Percentiles rank a stretch among this genome's conserved stretches.
Evolutionary conservation across 1,140 invertebrate genomes (phyloP).

Genomic region (Saccostrea glomerata): DNA sequence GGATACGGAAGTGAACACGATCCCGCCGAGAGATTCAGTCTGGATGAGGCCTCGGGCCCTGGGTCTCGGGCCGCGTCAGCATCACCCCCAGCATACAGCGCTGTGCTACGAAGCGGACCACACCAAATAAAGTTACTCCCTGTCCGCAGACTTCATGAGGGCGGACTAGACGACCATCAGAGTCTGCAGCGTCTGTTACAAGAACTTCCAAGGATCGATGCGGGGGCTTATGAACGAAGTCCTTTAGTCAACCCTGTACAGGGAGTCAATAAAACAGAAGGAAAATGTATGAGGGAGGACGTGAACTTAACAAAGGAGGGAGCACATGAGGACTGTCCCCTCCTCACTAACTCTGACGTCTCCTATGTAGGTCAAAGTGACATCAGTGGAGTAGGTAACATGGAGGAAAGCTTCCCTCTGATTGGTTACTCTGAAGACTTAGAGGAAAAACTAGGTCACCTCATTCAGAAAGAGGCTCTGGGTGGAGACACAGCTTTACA

Average conservation of each 20-base stretch:
- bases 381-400: constrained; percentile 31
- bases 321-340: background rate
- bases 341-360: background rate
- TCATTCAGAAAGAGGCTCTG: constrained; percentile 22
- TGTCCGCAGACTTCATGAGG: constrained; percentile 63
- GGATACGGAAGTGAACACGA: constrained; percentile 77
- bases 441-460: constrained; percentile 14
- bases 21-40: constrained; percentile 70
- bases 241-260: constrained; percentile 52
- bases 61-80: constrained; percentile 69
- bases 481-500: background rate
- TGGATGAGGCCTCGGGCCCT: constrained; percentile 67
- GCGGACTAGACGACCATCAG: constrained; percentile 60
- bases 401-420: constrained; percentile 52
- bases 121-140: constrained; percentile 75
- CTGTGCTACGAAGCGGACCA: constrained; percentile 74
- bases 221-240: constrained; percentile 69
- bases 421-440: constrained; percentile 49
- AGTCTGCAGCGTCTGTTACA: constrained; percentile 72
- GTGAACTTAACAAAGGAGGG: background rate
- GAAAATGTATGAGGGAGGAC: background rate
- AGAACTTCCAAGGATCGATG: constrained; percentile 72
- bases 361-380: constrained; percentile 9
- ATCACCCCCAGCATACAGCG: constrained; percentile 73
- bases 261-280: background rate